Percentiles rank a stretch among this genome's conserved stretches.
phyloP scores from a whole-genome alignment of 2,888 invertebrate species.

The Drosophila emarginata region DNA sequence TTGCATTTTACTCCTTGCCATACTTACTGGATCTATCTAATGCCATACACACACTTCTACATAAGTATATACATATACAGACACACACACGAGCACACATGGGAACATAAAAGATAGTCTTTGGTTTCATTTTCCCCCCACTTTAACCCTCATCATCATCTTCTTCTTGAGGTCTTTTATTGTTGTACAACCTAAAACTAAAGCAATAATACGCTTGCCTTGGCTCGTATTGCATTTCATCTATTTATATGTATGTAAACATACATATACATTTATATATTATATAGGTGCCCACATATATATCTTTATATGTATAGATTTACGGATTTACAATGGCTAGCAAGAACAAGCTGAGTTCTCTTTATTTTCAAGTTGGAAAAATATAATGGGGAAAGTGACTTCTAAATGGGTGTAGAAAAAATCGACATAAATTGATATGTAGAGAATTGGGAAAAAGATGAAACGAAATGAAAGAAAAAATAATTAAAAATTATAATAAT shows the following conservation, averaged over 20 bases:
- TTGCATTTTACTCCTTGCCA: slow-evolving; percentile 52
- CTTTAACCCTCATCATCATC: slow-evolving; percentile 36
- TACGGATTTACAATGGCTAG: slow-evolving; percentile 64
- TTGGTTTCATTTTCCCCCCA: not conserved
- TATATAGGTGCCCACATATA: slow-evolving; percentile 16
- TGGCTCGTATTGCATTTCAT: slow-evolving; percentile 48
- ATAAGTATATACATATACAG: not conserved
- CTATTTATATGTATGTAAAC: slow-evolving; percentile 21
- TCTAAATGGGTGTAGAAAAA: slow-evolving; percentile 21
- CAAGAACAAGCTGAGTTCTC: slow-evolving; percentile 48
- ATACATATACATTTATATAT: not conserved
- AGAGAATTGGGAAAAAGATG: not conserved
- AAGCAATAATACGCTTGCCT: slow-evolving; percentile 74
- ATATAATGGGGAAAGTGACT: slow-evolving; percentile 12
- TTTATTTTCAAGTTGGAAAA: slow-evolving; percentile 60
- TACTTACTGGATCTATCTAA: slow-evolving; percentile 46
- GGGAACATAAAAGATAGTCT: slow-evolving; percentile 25
- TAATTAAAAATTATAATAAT: too few relatives aligned
- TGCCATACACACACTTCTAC: slow-evolving; percentile 25
- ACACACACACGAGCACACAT: slow-evolving; percentile 23
- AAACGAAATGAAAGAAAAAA: not conserved
- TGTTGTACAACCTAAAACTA: slow-evolving; percentile 55
- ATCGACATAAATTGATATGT: not conserved
- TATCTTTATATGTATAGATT: slow-evolving; percentile 22
- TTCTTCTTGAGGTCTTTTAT: slow-evolving; percentile 69